Conservation (phyloP, 2,888 invertebrate species). For the Papilio gigon region DNA sequence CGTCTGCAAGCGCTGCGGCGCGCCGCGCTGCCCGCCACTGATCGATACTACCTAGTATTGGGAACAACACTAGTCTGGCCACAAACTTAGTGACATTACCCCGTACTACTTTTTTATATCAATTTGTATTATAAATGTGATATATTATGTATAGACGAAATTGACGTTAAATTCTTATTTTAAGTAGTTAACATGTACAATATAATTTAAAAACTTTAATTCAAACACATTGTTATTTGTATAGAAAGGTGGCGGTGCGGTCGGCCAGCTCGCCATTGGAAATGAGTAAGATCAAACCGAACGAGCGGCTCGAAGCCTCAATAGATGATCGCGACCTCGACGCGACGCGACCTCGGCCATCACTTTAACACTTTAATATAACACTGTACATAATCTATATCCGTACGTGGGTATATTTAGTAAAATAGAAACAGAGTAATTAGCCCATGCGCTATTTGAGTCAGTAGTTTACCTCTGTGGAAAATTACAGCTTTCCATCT, state of each 20-base stretch:
- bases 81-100: neutral
- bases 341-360: neutral
- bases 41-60: constrained; percentile 25
- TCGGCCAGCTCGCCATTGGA: constrained; percentile 3
- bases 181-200: no score
- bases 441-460: no score
- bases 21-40: constrained; percentile 1
- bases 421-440: no score
- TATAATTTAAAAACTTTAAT: no score
- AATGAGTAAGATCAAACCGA: constrained; percentile 6
- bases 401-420: no score
- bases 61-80: constrained; percentile 12
- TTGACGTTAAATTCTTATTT: no score
- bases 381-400: no score
- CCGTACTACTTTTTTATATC: neutral
- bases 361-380: neutral
- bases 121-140: neutral
- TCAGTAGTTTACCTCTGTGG: no score
- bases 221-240: neutral
- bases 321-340: neutral
- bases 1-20: constrained; percentile 36
- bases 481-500: no score
- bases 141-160: no score
- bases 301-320: constrained; percentile 15
- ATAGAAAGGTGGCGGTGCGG: neutral